These are phyloP conservation scores for Paramormyrops hopkinsi DNA, from an alignment of 2,797 vertebrate genomes.

Conservation along the genomic window DNA sequence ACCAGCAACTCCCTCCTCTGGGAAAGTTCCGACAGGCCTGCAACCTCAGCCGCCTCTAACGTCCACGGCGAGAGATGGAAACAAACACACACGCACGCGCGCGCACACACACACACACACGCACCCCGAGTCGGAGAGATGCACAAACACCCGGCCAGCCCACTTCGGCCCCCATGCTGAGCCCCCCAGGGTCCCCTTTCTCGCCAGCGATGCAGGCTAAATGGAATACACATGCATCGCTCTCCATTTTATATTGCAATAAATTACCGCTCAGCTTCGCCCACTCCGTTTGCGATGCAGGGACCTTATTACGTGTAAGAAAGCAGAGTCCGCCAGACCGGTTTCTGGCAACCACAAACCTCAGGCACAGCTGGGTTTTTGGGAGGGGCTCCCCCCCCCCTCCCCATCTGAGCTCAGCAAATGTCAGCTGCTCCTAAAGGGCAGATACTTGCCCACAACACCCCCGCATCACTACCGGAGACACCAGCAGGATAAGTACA, in stretches of 20 bases:
- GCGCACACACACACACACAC: too few relatives aligned
- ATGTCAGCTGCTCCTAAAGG: neutral
- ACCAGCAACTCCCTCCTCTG: neutral
- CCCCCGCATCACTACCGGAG: neutral
- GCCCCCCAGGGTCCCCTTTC: neutral
- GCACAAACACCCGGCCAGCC: neutral
- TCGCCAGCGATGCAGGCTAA: neutral
- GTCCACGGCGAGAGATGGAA: slow-evolving; percentile 12
- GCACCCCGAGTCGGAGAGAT: neutral
- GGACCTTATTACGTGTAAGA: neutral
- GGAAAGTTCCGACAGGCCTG: neutral
- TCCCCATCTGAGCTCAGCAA: neutral
- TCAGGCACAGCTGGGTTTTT: slow-evolving; percentile 5
- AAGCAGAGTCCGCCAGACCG: neutral
- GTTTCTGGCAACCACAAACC: neutral
- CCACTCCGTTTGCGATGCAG: neutral
- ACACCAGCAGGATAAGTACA: neutral
- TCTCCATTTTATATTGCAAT: neutral
- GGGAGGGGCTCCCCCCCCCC: neutral
- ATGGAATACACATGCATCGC: neutral
- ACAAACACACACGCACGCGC: neutral
- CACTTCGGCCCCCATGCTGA: neutral
- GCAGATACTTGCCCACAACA: neutral
- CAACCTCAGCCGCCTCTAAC: neutral
- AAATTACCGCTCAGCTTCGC: neutral